A percentile compares a stretch with the other conserved stretches of the same genome.
These are phyloP conservation scores for Cryptus viduatorius DNA, from an alignment of 2,888 invertebrate species.

Conservation along the genomic window DNA sequence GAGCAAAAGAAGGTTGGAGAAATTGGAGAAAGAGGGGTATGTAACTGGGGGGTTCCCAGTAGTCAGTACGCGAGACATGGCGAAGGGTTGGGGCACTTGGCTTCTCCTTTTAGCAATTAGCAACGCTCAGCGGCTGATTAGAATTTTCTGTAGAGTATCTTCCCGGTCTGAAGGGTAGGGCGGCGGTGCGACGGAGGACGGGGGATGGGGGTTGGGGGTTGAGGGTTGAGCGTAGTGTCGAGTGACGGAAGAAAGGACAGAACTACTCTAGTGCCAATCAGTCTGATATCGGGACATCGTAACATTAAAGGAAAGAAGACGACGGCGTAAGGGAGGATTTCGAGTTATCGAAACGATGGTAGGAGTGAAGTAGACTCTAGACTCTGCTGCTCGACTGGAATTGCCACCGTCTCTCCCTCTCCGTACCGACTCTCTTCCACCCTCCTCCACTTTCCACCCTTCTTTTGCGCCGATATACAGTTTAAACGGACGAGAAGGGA, in stretches of 20 bases:
- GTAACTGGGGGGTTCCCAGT: constrained; percentile 6
- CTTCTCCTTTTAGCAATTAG: constrained; percentile 63
- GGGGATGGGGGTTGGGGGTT: too few relatives aligned
- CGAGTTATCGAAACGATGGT: constrained; percentile 64
- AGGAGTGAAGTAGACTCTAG: constrained; percentile 45
- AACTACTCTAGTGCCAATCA: constrained; percentile 61
- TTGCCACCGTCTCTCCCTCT: constrained; percentile 49
- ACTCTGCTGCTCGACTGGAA: constrained; percentile 48
- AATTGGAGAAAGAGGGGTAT: constrained; percentile 17
- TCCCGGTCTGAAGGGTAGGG: not conserved
- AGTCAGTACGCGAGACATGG: constrained; percentile 38
- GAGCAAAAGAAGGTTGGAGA: constrained; percentile 5
- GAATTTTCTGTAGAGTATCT: constrained; percentile 55
- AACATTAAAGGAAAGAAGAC: constrained; percentile 61
- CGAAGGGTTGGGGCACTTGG: not conserved
- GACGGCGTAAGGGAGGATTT: constrained; percentile 33
- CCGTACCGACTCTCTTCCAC: constrained; percentile 16
- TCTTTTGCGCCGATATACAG: constrained; percentile 46
- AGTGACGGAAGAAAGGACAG: constrained; percentile 32
- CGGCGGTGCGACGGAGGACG: too few relatives aligned
- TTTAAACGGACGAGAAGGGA: constrained; percentile 36
- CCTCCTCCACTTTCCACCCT: constrained; percentile 38
- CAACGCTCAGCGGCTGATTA: constrained; percentile 65
- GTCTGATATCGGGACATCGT: constrained; percentile 66
- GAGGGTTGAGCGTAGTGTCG: constrained; percentile 5